Base-by-base conservation (phyloP, 2,797 vertebrate species). In the Schizopygopsis pylzovi region DNA sequence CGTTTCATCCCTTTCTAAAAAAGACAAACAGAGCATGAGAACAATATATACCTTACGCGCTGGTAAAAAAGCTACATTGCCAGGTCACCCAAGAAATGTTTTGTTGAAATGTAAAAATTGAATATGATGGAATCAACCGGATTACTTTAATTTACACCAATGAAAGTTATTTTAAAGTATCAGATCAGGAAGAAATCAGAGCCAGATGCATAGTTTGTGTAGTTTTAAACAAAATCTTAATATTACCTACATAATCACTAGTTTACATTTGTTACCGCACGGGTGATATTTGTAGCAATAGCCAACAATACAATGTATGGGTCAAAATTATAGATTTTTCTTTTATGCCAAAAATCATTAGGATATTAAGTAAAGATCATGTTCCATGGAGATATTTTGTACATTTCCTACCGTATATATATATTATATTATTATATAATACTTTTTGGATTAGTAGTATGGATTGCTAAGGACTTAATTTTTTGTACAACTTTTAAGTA, bases 1-100 rank as follows among this genome's bases (percentile, higher is more conserved):
- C 83, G 93, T 87, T 73, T 98, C 96, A 79, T 98, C 96, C 90
- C 89, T 95, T 91, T 99, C 98, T 99, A 91, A 37, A 92, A 92
- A 47, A 90, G 84, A 94, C 41, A 68, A 82, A 80, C 22, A 72
- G 25, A 76, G 28, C 4, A 63, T 67, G 2, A 70, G 25, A 63
- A 49, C 65, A 61, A 39, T 20, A n/a, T 47, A 16, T 16, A 45
- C 22, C 28, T n/a, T 25, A 49, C 10, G 12, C 9, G 20, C 43
- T 67, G 25, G 16, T 63, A 10, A 45, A 28, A 81, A 33, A 37
- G 16, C 37, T 47, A 79, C 54, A 61, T 37, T 78, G 37, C 52
- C 33, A 59, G 10, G 18, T 39, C 4, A 63, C 22, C 54, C 45
- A 9, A 63, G 15, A 37, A 28, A 63, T 18, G 22, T 16, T 67